phyloP scores from a whole-genome alignment of 2,113 vertebrate species.

The Puma concolor region DNA sequence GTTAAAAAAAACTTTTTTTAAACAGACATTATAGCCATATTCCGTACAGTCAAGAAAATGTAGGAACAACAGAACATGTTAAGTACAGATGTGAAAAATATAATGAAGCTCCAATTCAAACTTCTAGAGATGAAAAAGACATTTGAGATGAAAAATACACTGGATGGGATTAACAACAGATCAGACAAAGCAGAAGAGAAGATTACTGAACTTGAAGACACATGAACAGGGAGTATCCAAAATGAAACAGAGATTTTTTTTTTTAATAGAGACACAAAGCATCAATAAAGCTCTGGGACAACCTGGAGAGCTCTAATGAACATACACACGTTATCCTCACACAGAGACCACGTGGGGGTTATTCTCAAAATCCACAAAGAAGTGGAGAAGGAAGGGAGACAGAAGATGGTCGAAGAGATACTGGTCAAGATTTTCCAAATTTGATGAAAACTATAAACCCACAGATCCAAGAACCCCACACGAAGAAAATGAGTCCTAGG shows the following conservation, averaged over 20 bases:
- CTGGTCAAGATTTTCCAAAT: neutral
- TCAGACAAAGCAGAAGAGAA: neutral
- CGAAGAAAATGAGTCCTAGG: slow-evolving; percentile 1
- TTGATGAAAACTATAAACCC: neutral
- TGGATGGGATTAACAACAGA: neutral
- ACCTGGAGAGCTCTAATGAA: neutral
- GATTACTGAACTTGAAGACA: neutral
- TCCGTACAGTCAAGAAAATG: neutral
- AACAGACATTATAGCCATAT: neutral
- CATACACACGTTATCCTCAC: neutral
- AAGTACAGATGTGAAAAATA: neutral
- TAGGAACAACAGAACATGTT: neutral
- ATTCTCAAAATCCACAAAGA: neutral
- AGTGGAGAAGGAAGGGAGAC: neutral
- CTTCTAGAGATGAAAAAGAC: neutral
- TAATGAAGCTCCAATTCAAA: neutral
- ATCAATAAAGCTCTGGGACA: neutral
- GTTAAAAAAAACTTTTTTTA: no score
- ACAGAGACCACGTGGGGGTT: neutral
- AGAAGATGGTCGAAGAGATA: neutral
- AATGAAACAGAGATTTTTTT: neutral
- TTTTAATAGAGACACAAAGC: neutral
- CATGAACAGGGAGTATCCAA: neutral
- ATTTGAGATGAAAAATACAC: neutral
- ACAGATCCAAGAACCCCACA: neutral